Conservation (phyloP, 2,888 invertebrate species). For the Lucinisca nassula region DNA sequence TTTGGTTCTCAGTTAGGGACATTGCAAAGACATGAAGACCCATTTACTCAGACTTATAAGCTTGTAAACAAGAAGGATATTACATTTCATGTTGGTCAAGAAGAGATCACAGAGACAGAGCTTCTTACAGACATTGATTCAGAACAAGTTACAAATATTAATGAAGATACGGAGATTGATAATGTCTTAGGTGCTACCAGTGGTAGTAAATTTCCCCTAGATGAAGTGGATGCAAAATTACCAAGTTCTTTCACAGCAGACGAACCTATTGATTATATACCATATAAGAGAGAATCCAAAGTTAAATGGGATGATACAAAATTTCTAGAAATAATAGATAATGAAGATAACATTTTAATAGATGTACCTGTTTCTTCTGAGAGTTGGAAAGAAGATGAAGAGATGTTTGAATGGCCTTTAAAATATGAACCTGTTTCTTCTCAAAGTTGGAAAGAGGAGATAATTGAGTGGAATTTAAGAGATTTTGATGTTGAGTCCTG, state of each 20-base stretch:
- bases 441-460: background rate
- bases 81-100: background rate
- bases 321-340: background rate
- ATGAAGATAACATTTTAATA: background rate
- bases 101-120: background rate
- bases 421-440: background rate
- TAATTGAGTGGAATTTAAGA: background rate
- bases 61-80: background rate
- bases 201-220: background rate
- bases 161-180: background rate
- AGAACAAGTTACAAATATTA: background rate
- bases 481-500: background rate
- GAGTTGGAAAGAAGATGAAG: background rate
- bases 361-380: background rate
- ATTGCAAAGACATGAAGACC: background rate
- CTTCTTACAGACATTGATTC: background rate
- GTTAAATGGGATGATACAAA: background rate
- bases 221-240: background rate
- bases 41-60: background rate
- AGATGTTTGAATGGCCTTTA: background rate
- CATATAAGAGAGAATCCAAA: background rate
- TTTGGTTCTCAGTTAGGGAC: background rate
- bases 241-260: background rate
- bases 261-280: background rate
- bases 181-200: background rate